Evolutionary conservation across 2,797 vertebrate species (phyloP).

Genomic region (Avahi laniger): DNA sequence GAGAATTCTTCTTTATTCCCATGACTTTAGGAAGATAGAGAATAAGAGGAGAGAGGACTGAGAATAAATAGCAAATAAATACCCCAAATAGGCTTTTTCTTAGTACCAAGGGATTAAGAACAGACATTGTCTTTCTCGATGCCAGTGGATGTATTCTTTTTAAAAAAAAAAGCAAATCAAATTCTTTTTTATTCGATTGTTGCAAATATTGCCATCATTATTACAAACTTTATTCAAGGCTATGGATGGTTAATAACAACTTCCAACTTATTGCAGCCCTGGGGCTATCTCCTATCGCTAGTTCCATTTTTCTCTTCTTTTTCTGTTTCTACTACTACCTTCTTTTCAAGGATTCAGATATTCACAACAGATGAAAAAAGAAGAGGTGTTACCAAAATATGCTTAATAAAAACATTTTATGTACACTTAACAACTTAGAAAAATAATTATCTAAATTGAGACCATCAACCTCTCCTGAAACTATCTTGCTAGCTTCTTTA

Average conservation of each 20-base stretch:
- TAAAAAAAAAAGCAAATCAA: background rate
- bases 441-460: constrained; percentile 40
- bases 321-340: background rate
- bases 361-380: background rate
- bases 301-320: background rate
- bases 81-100: background rate
- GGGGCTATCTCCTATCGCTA: constrained; percentile 12
- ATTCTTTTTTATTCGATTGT: background rate
- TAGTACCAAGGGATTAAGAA: constrained; percentile 2
- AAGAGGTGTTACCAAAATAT: background rate
- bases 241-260: constrained; percentile 3
- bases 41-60: constrained; percentile 29
- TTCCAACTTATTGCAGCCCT: background rate
- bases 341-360: constrained; percentile 16
- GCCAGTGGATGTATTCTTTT: background rate
- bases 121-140: background rate
- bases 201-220: constrained; percentile 4
- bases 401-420: constrained; percentile 31
- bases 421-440: constrained; percentile 46
- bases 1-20: constrained; percentile 99
- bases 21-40: constrained; percentile 89
- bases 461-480: constrained; percentile 8
- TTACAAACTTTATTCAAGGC: constrained; percentile 27
- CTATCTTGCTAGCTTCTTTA: background rate
- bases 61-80: constrained; percentile 29